Percentiles rank a stretch among this genome's conserved stretches.
Conservation (phyloP, 2,888 invertebrate genomes). For the Amphipoea lucens region DNA sequence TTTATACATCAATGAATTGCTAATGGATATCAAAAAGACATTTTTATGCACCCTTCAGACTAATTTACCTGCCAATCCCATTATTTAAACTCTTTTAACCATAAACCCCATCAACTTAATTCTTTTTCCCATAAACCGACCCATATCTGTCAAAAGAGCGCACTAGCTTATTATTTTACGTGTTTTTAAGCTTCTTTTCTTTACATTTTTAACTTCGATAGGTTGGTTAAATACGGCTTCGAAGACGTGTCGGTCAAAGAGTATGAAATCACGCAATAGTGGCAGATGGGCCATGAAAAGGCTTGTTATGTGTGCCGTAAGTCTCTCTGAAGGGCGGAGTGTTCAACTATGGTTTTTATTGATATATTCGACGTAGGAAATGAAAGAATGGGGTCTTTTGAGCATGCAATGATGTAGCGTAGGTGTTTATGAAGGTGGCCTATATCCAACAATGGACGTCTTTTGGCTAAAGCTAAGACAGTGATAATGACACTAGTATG, state of each 20-base stretch:
- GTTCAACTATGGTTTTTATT: slow-evolving; percentile 21
- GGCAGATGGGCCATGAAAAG: slow-evolving; percentile 9
- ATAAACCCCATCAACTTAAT: neutral
- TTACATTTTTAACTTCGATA: slow-evolving; percentile 11
- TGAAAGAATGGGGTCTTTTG: neutral
- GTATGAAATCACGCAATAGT: slow-evolving; percentile 35
- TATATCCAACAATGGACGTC: neutral
- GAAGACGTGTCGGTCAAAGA: slow-evolving; percentile 22
- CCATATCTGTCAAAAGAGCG: slow-evolving; percentile 36
- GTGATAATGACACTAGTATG: neutral
- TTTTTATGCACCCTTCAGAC: slow-evolving; percentile 6
- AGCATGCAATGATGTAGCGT: neutral
- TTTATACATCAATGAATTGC: neutral
- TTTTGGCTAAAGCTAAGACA: neutral
- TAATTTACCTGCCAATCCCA: neutral
- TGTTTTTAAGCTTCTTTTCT: slow-evolving; percentile 22
- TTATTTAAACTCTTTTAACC: slow-evolving; percentile 15
- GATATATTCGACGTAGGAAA: neutral
- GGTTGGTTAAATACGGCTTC: neutral
- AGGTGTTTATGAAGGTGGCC: neutral
- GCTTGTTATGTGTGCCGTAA: neutral
- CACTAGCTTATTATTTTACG: slow-evolving; percentile 14
- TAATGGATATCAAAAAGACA: neutral
- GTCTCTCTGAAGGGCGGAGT: neutral
- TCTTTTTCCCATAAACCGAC: slow-evolving; percentile 4